These are phyloP conservation scores for Peromyscus polionotus DNA, from an alignment of 2,113 vertebrate genomes.

Conservation along the genomic window DNA sequence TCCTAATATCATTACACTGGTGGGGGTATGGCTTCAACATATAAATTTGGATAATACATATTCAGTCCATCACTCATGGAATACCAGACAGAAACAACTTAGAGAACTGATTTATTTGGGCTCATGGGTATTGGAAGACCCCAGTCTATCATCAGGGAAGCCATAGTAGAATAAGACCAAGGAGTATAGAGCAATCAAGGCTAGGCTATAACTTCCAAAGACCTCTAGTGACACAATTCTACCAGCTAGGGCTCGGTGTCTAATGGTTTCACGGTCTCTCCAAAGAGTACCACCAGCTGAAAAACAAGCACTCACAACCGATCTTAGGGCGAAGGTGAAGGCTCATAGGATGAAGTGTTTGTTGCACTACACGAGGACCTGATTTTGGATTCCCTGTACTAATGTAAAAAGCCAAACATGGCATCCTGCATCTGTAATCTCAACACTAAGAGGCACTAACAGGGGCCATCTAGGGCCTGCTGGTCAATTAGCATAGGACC, in stretches of 20 bases:
- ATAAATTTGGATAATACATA: neutral
- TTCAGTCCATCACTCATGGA: neutral
- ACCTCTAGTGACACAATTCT: neutral
- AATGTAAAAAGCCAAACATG: neutral
- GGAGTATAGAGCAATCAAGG: neutral
- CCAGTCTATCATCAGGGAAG: neutral
- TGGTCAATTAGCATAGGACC: neutral
- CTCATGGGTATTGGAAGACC: neutral
- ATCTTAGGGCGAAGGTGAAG: neutral
- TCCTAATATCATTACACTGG: neutral
- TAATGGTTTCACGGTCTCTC: neutral
- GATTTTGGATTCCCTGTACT: neutral
- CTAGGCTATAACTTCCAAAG: neutral
- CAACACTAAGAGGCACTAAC: neutral
- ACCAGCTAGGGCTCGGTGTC: neutral
- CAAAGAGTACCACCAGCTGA: neutral
- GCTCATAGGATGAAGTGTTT: neutral
- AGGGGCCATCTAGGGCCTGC: neutral
- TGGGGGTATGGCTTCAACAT: neutral
- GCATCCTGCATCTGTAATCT: neutral
- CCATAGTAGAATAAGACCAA: neutral
- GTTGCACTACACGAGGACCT: neutral
- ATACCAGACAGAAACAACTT: neutral
- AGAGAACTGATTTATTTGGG: neutral
- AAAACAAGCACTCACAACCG: neutral